Percentiles rank a stretch among this genome's conserved stretches.
phyloP scores from a whole-genome alignment of 2,113 vertebrate genomes.

The Glaucomys volans region DNA sequence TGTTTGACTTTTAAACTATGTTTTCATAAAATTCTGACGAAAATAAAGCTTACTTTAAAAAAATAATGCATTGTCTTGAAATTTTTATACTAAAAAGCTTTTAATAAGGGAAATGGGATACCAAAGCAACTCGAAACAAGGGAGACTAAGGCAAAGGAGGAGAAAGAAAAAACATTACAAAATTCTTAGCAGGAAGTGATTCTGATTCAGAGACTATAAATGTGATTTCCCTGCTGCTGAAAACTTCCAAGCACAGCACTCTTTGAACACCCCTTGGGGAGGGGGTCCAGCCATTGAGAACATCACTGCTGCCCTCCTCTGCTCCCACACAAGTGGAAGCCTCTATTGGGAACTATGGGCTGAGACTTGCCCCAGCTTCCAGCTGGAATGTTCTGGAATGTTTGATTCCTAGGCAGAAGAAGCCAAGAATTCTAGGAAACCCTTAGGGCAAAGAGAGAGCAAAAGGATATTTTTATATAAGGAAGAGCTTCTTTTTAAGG shows the following conservation, averaged over 20 bases:
- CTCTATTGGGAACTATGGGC: background rate
- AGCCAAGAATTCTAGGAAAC: slow-evolving; percentile 60
- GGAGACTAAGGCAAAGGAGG: background rate
- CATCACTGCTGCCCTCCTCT: background rate
- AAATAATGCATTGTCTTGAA: slow-evolving; percentile 37
- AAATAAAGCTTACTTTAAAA: slow-evolving; percentile 47
- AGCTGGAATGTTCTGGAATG: slow-evolving; percentile 48
- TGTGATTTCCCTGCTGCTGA: background rate
- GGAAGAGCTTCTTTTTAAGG: background rate
- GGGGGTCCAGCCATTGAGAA: background rate
- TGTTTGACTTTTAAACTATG: background rate
- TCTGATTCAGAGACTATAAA: background rate
- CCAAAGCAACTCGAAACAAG: slow-evolving; percentile 49
- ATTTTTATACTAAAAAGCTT: slow-evolving; percentile 51
- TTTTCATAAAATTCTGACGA: slow-evolving; percentile 12
- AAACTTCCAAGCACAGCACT: slow-evolving; percentile 13
- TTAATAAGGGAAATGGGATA: slow-evolving; percentile 16
- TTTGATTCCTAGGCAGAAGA: background rate
- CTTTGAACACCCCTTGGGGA: background rate
- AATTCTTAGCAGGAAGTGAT: slow-evolving; percentile 23
- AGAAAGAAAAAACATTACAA: slow-evolving; percentile 29
- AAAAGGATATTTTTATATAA: background rate
- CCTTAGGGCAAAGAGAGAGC: background rate
- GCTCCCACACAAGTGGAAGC: background rate
- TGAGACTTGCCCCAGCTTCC: background rate